A percentile compares a stretch with the other conserved stretches of the same genome.
Evolutionary conservation across 2,113 vertebrate species (phyloP).

Genomic region (human): DNA sequence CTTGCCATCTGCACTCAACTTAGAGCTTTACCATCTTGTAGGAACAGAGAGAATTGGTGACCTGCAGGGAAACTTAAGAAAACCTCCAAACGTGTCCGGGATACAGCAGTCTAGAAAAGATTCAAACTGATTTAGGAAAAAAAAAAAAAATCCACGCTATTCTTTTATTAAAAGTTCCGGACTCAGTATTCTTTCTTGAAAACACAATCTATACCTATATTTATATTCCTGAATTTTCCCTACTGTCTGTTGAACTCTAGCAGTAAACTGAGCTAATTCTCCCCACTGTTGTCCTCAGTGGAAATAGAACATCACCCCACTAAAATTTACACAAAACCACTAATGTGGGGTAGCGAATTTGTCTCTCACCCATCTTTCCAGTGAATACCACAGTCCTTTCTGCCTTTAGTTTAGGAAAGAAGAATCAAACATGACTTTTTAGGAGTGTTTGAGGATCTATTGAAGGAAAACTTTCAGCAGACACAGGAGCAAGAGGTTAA

Average conservation of each 20-base stretch:
- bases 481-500: not conserved
- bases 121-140: not conserved
- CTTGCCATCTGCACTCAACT: not conserved
- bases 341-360: not conserved
- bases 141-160: not conserved
- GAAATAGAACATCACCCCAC: not conserved
- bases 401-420: not conserved
- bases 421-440: not conserved
- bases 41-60: not conserved
- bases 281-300: not conserved
- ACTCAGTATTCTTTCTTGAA: not conserved
- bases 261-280: not conserved
- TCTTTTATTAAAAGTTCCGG: slow-evolving; percentile 28
- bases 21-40: not conserved
- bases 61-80: not conserved
- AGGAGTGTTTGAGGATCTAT: not conserved
- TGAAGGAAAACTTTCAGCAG: not conserved
- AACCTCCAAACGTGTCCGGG: not conserved
- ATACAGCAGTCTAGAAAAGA: not conserved
- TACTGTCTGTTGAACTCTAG: not conserved
- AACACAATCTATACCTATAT: not conserved
- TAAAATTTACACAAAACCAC: not conserved
- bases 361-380: not conserved
- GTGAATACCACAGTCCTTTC: not conserved
- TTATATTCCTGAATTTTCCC: not conserved